Evolutionary conservation across 2,113 vertebrate species (phyloP).

Genomic region (Alligator sinensis): DNA sequence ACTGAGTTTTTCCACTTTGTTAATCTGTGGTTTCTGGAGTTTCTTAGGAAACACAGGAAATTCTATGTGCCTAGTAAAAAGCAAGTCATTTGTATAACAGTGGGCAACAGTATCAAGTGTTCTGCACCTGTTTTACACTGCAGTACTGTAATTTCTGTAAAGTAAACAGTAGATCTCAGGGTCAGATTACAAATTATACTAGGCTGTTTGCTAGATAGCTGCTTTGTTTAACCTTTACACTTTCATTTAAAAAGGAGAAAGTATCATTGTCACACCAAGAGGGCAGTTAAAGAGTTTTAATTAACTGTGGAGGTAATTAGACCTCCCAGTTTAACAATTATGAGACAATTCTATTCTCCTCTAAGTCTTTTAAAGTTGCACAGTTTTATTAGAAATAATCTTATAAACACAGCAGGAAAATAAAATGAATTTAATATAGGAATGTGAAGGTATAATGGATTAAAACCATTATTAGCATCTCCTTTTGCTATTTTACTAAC

Average conservation of each 20-base stretch:
- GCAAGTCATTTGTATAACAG: slow-evolving; percentile 55
- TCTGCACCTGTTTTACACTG: slow-evolving; percentile 65
- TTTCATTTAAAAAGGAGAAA: slow-evolving; percentile 64
- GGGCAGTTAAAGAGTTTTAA: slow-evolving; percentile 71
- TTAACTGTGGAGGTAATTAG: slow-evolving; percentile 70
- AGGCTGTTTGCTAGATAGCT: slow-evolving; percentile 52
- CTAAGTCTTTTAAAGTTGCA: slow-evolving; percentile 44
- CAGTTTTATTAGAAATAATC: slow-evolving; percentile 24
- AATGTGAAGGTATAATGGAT: neutral
- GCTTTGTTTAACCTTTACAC: slow-evolving; percentile 68
- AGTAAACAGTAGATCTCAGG: slow-evolving; percentile 70
- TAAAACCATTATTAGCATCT: slow-evolving; percentile 49
- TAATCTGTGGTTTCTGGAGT: slow-evolving; percentile 53
- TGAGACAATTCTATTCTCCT: slow-evolving; percentile 54
- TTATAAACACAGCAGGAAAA: neutral
- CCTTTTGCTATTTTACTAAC: slow-evolving; percentile 57
- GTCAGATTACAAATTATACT: slow-evolving; percentile 71
- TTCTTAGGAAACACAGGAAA: slow-evolving; percentile 62
- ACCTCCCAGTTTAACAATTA: slow-evolving; percentile 65
- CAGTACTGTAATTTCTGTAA: slow-evolving; percentile 63
- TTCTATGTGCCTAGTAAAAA: slow-evolving; percentile 39
- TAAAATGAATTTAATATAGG: neutral
- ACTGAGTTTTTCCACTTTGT: slow-evolving; percentile 60
- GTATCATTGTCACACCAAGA: slow-evolving; percentile 58
- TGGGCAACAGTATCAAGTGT: slow-evolving; percentile 61